Percentiles rank a stretch among this genome's conserved stretches.
Conservation (phyloP, 2,888 invertebrate species). For the Hanleya hanleyi region DNA sequence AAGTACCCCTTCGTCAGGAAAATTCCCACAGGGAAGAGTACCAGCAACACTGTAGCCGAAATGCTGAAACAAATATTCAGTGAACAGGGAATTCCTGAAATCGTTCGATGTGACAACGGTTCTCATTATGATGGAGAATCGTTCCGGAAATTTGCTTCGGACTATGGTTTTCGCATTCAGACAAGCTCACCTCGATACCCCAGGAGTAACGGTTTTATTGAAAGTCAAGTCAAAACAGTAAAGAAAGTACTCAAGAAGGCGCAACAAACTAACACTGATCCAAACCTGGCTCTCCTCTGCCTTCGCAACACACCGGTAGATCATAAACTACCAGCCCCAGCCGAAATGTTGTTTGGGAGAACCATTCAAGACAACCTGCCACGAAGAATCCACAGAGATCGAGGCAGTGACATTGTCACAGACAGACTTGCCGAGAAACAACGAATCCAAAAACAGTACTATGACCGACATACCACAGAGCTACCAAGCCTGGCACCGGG, state of each 20-base stretch:
- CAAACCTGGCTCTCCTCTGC: slow-evolving; percentile 9
- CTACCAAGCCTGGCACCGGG: background rate
- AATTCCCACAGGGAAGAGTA: background rate
- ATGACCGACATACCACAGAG: background rate
- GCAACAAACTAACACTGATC: background rate
- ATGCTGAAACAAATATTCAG: background rate
- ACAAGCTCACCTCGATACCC: slow-evolving; percentile 2
- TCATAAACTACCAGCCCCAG: slow-evolving; percentile 6
- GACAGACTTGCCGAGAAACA: background rate
- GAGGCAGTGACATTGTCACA: background rate
- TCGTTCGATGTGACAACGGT: slow-evolving; percentile 36
- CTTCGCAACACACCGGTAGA: background rate
- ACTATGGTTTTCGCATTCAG: background rate
- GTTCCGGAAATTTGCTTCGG: background rate
- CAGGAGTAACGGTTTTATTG: slow-evolving; percentile 7
- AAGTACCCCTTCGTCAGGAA: slow-evolving; percentile 15
- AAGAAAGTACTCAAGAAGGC: slow-evolving; percentile 9
- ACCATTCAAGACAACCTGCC: slow-evolving; percentile 6
- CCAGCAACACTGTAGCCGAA: background rate
- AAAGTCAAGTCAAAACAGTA: slow-evolving; percentile 9
- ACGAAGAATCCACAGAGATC: background rate
- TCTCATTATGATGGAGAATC: slow-evolving; percentile 22
- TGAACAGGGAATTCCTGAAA: slow-evolving; percentile 30
- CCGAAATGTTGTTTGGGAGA: background rate
- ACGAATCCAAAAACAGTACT: background rate